These are phyloP conservation scores for Antennarius maculatus DNA, from an alignment of 2,797 vertebrate species.

Conservation along the genomic window DNA sequence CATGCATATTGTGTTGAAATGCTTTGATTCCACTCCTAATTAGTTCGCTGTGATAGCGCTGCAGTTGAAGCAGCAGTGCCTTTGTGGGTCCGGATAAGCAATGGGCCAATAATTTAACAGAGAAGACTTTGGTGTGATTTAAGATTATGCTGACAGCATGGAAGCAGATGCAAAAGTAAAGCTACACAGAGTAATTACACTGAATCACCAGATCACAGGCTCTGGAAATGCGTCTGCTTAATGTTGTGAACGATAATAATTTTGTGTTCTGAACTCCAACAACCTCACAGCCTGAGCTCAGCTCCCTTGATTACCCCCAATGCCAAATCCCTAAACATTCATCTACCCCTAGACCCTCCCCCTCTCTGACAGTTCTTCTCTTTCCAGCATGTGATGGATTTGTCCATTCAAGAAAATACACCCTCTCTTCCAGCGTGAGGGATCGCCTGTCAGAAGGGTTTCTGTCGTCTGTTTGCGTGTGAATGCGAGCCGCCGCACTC, in stretches of 20 bases:
- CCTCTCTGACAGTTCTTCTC: slow-evolving; percentile 37
- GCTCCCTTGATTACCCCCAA: slow-evolving; percentile 25
- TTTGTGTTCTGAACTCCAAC: slow-evolving; percentile 17
- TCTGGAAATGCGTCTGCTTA: slow-evolving; percentile 22
- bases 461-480: slow-evolving; percentile 30
- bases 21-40: slow-evolving; percentile 53
- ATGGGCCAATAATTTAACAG: slow-evolving; percentile 36
- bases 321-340: slow-evolving; percentile 15
- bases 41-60: slow-evolving; percentile 39
- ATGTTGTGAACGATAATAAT: slow-evolving; percentile 23
- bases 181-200: slow-evolving; percentile 38
- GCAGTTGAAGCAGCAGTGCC: slow-evolving; percentile 25
- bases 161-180: slow-evolving; percentile 40
- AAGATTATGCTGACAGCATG: slow-evolving; percentile 43
- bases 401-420: slow-evolving; percentile 32
- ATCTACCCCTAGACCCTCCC: slow-evolving; percentile 17
- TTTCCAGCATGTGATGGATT: slow-evolving; percentile 49
- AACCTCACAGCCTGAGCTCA: not conserved
- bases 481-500: slow-evolving; percentile 18
- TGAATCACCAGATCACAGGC: slow-evolving; percentile 31
- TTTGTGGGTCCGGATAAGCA: slow-evolving; percentile 56
- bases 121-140: slow-evolving; percentile 39
- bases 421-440: slow-evolving; percentile 35
- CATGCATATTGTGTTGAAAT: slow-evolving; percentile 16
- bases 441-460: slow-evolving; percentile 52